Evolutionary conservation across 2,113 vertebrate species (phyloP).

Genomic region (Misgurnus mizolepis): DNA sequence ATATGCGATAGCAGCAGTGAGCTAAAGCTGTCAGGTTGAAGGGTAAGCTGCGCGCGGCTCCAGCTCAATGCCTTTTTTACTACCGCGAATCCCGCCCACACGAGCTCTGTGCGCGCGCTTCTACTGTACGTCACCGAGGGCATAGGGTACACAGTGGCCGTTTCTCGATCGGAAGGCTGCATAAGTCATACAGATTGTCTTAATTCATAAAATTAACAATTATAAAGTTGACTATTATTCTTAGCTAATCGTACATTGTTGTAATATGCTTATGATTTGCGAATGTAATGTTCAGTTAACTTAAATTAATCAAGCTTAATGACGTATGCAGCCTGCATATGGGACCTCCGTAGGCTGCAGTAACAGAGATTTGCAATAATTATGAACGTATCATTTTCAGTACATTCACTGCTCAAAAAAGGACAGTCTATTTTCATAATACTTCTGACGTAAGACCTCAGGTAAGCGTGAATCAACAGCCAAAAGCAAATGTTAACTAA

Average conservation of each 20-base stretch:
- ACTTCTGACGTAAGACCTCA: neutral
- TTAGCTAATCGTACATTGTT: too few relatives aligned
- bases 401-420: neutral
- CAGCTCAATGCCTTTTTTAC: slow-evolving; percentile 28
- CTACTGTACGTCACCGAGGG: slow-evolving; percentile 9
- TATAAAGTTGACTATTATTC: too few relatives aligned
- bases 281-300: too few relatives aligned
- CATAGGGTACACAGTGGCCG: neutral
- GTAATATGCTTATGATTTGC: too few relatives aligned
- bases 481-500: neutral
- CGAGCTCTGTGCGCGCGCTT: slow-evolving; percentile 12
- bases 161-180: too few relatives aligned
- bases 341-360: too few relatives aligned
- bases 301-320: too few relatives aligned
- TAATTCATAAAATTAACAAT: too few relatives aligned
- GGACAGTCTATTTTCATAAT: neutral
- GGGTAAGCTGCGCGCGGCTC: neutral
- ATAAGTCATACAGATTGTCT: too few relatives aligned
- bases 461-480: neutral
- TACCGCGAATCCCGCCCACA: slow-evolving; percentile 35
- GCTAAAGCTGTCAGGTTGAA: neutral
- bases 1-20: neutral
- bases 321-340: too few relatives aligned
- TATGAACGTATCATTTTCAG: neutral
- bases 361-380: neutral